These are phyloP conservation scores for Osmerus eperlanus DNA, from an alignment of 2,113 vertebrate species.

Conservation along the genomic window DNA sequence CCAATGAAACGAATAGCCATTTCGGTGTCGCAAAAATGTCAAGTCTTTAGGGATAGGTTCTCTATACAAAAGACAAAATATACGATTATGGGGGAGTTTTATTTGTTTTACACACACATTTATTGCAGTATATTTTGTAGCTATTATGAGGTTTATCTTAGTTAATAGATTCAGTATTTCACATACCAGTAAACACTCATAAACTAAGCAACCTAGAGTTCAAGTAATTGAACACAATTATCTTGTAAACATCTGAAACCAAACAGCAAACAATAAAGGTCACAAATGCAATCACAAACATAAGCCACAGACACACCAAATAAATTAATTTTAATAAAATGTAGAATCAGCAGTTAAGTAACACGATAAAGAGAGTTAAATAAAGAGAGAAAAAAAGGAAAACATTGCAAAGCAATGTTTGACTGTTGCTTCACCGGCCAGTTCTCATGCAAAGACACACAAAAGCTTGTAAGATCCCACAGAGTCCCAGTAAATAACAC, in stretches of 20 bases:
- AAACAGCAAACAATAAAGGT: slow-evolving; percentile 39
- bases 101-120: slow-evolving; percentile 42
- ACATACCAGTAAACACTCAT: slow-evolving; percentile 30
- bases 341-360: slow-evolving; percentile 8
- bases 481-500: slow-evolving; percentile 11
- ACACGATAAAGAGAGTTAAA: slow-evolving; percentile 12
- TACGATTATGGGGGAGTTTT: slow-evolving; percentile 31
- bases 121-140: slow-evolving; percentile 19
- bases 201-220: slow-evolving; percentile 5
- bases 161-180: slow-evolving; percentile 15
- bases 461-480: slow-evolving; percentile 18
- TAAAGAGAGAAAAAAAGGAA: slow-evolving; percentile 6
- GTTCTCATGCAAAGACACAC: slow-evolving; percentile 26
- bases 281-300: slow-evolving; percentile 33
- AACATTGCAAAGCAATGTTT: slow-evolving; percentile 26
- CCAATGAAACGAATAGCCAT: too few species aligned
- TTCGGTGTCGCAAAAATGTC: too few species aligned
- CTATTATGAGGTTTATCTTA: neutral
- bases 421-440: slow-evolving; percentile 9
- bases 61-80: too few species aligned
- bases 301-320: slow-evolving; percentile 35
- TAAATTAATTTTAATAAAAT: slow-evolving; percentile 51
- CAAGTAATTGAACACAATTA: slow-evolving; percentile 32
- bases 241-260: slow-evolving; percentile 47
- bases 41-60: too few species aligned